Conservation (phyloP, 2,113 vertebrate species). For the Ptilorrhoa leucosticta region DNA sequence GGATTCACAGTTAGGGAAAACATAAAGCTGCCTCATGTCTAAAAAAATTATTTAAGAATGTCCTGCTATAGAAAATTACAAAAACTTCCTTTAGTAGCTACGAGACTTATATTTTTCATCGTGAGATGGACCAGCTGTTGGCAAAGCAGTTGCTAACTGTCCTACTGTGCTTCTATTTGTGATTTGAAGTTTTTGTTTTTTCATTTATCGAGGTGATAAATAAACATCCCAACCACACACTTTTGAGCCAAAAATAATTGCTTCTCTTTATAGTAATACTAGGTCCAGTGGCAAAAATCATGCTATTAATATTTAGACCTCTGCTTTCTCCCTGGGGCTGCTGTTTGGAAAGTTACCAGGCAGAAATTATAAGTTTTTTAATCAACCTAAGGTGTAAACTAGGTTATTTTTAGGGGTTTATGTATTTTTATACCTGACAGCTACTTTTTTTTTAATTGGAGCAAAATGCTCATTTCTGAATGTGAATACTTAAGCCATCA, state of each 20-base stretch:
- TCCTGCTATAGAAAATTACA: not conserved
- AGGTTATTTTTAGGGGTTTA: not conserved
- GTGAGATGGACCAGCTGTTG: not conserved
- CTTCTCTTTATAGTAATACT: not conserved
- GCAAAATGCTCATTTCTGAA: not conserved
- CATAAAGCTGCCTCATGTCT: not conserved
- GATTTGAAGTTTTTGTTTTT: not conserved
- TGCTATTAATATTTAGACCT: not conserved
- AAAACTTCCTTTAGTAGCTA: not conserved
- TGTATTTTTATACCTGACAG: not conserved
- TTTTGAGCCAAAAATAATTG: not conserved
- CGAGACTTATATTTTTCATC: not conserved
- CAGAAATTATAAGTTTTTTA: not conserved
- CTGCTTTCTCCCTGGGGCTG: not conserved
- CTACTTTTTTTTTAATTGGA: not conserved
- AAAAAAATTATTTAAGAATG: not conserved
- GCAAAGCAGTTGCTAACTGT: not conserved
- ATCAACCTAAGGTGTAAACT: not conserved
- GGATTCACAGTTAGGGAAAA: not conserved
- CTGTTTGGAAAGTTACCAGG: not conserved
- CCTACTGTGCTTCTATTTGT: not conserved
- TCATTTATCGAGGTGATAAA: not conserved
- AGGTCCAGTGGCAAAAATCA: not conserved
- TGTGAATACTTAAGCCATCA: not conserved
- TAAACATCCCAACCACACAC: not conserved